phyloP scores from a whole-genome alignment of 2,113 vertebrate genomes.

The Rhinichthys klamathensis region DNA sequence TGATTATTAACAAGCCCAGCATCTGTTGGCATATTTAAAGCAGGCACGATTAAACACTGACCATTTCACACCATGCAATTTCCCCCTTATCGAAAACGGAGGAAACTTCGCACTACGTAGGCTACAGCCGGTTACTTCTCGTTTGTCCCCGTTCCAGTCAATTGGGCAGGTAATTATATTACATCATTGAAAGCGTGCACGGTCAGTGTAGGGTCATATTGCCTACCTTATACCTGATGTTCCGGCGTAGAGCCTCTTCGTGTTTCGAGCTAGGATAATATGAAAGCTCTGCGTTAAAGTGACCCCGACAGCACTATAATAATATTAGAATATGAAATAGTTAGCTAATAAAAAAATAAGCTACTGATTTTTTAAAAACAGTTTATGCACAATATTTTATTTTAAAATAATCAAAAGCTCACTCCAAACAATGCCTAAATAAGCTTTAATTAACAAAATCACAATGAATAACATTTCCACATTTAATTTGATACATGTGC shows the following conservation, averaged over 20 bases:
- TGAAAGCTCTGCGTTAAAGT: not conserved
- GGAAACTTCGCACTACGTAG: slow-evolving; percentile 18
- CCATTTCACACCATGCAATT: slow-evolving; percentile 25
- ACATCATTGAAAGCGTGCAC: slow-evolving; percentile 47
- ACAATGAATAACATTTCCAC: slow-evolving; percentile 14
- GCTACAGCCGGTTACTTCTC: slow-evolving; percentile 46
- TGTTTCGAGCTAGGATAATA: not conserved
- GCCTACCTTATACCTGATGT: slow-evolving; percentile 28
- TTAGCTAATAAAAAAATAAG: too few relatives aligned
- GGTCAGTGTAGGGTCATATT: slow-evolving; percentile 47
- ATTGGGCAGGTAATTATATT: slow-evolving; percentile 68
- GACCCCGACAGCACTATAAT: not conserved
- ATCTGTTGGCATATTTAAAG: slow-evolving; percentile 84
- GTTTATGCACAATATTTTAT: not conserved
- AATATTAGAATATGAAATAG: not conserved
- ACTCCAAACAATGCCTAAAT: not conserved
- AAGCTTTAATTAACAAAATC: not conserved
- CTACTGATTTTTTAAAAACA: not conserved
- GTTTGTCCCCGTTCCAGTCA: slow-evolving; percentile 64
- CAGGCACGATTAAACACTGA: slow-evolving; percentile 47
- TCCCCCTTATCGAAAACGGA: slow-evolving; percentile 40
- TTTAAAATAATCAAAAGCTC: not conserved
- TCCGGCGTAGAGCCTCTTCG: slow-evolving; percentile 46
- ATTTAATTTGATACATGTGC: slow-evolving; percentile 34
- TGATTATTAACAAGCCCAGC: slow-evolving; percentile 77